Conservation (phyloP, 1,140 invertebrate species). For the Apis dorsata region DNA sequence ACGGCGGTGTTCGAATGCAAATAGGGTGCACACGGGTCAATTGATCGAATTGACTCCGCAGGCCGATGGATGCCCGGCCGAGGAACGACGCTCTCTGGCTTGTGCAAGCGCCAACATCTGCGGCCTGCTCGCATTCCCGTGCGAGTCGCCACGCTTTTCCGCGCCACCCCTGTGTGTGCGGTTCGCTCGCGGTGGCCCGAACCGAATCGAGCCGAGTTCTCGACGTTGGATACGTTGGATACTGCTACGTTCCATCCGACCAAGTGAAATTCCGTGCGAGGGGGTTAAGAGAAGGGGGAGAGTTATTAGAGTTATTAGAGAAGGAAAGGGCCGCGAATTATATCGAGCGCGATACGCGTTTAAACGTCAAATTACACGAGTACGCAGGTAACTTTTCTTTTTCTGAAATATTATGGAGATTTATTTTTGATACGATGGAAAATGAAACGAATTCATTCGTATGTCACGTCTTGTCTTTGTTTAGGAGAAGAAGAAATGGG, state of each 20-base stretch:
- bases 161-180: neutral
- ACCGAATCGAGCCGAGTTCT: conserved; percentile 63
- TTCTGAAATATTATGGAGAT: no score
- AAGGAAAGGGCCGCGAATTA: no score
- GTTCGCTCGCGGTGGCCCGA: conserved; percentile 50
- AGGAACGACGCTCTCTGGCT: neutral
- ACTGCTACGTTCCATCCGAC: no score
- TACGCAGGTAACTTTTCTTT: no score
- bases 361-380: no score
- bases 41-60: conserved; percentile 78
- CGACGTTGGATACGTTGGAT: conserved; percentile 54
- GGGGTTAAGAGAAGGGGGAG: neutral
- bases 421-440: no score
- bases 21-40: conserved; percentile 66
- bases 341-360: no score
- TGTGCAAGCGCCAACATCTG: conserved; percentile 6
- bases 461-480: no score
- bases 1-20: no score
- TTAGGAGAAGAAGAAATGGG: no score
- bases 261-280: neutral
- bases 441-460: no score
- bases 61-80: neutral
- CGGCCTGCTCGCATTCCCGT: neutral
- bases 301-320: no score
- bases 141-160: conserved; percentile 21